Evolutionary conservation across 2,113 vertebrate species (phyloP), one percentile per base, ranked within the genome.

Genomic region (Nothocercus nigrocapillus): DNA sequence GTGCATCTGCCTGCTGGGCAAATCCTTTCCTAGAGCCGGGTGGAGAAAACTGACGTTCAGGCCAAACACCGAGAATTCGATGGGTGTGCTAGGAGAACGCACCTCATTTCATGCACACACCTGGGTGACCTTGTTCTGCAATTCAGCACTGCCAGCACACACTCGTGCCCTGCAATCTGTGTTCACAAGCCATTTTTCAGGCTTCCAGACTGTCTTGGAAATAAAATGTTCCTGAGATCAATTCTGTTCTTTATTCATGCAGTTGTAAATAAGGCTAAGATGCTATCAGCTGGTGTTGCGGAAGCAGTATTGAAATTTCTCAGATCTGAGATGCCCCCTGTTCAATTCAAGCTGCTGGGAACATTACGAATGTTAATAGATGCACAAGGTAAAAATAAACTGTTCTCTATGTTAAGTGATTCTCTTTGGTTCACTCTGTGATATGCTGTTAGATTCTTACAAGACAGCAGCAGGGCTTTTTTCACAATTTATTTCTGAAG

Each of bases 211-310:
- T 16, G 2, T 58, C 89, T 89, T 73, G 34, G 83, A 94, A 96
- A 88, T 85, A 77, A 92, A 82, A 42, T 25, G 20, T 82, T 93
- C 80, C 76, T 80, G 79, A 93, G 47, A 76, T 95, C 63, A 74
- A 82, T 51, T 59, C 79, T 97, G 51, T 93, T 95, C 64, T 97
- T 84, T 96, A 81, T 95, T 85, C 97, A 80, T 82, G 22, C 97
- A 99, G 99, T 99, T 97, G 98, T 99, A 91, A 99, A 99, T 98
- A 99, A 99, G 95, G 98, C 99, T 74, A 99, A 99, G 98, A 99
- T 99, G 99, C 98, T 99, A 87, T 98, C 99, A 32, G 98, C 99
- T 49, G 99, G 99, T 1, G 99, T 99, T 68, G 98, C 99, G 34
- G 99, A 99, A 53, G 98, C 99, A 73, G 99, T 99, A 82, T 94